A percentile compares a stretch with the other conserved stretches of the same genome.
Conservation (phyloP, 2,888 invertebrate species). For the Endomychus coccineus region DNA sequence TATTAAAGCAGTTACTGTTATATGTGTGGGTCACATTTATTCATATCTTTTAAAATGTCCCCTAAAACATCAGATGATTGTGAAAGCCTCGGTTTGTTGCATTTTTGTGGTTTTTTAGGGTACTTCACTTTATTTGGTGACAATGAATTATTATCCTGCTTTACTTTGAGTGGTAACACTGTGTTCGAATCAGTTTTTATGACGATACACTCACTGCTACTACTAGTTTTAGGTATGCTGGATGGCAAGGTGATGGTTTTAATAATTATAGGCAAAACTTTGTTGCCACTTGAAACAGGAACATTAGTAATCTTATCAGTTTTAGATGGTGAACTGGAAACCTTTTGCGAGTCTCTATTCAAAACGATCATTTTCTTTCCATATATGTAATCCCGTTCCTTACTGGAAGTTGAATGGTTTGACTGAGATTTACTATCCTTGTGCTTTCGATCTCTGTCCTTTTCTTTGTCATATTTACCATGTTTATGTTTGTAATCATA, state of each 20-base stretch:
- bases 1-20: slow-evolving; percentile 29
- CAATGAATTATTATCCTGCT: slow-evolving; percentile 6
- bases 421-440: slow-evolving; percentile 5
- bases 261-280: slow-evolving; percentile 10
- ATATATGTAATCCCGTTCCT: neutral
- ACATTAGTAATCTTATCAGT: slow-evolving; percentile 4
- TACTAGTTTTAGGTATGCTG: slow-evolving; percentile 5
- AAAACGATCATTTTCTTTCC: neutral
- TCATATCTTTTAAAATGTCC: slow-evolving; percentile 42
- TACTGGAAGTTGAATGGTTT: slow-evolving; percentile 6
- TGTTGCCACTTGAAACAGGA: slow-evolving; percentile 11
- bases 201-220: slow-evolving; percentile 6
- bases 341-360: slow-evolving; percentile 2
- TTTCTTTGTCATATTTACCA: slow-evolving; percentile 19
- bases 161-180: slow-evolving; percentile 9
- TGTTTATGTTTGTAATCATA: slow-evolving; percentile 19
- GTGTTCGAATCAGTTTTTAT: slow-evolving; percentile 10
- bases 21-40: slow-evolving; percentile 37
- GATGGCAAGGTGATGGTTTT: slow-evolving; percentile 5
- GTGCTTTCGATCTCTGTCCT: slow-evolving; percentile 10
- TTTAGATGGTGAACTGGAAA: slow-evolving; percentile 4
- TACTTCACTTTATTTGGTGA: slow-evolving; percentile 28
- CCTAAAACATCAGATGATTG: slow-evolving; percentile 40
- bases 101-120: slow-evolving; percentile 29
- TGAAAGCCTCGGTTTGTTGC: slow-evolving; percentile 31